Evolutionary conservation across 2,888 invertebrate genomes (phyloP).

Genomic region (Campoletis raptor): DNA sequence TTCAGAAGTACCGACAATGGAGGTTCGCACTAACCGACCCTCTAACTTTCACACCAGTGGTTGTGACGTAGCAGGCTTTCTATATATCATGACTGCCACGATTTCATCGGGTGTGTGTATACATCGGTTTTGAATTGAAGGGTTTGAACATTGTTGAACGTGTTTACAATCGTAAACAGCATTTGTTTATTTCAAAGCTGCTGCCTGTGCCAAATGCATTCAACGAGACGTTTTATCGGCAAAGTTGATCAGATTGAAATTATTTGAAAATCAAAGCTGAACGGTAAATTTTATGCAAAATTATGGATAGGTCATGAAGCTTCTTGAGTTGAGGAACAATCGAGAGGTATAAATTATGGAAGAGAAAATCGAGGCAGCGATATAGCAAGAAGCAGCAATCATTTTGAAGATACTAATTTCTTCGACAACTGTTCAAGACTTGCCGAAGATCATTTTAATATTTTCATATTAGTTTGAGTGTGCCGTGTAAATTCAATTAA

Average conservation of each 20-base stretch:
- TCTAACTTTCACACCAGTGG: conserved; percentile 2
- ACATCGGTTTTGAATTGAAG: neutral
- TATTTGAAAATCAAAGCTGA: neutral
- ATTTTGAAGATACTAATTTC: conserved; percentile 42
- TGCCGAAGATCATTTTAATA: conserved; percentile 40
- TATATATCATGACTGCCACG: neutral
- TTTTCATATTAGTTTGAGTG: conserved; percentile 63
- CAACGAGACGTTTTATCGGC: neutral
- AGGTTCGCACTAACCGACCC: neutral
- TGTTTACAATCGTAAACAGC: conserved; percentile 1
- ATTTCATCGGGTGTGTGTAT: neutral
- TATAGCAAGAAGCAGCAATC: conserved; percentile 40
- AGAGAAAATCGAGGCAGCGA: conserved; percentile 6
- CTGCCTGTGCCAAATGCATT: neutral
- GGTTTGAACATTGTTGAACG: neutral
- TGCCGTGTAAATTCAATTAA: conserved; percentile 54
- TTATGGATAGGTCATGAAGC: neutral
- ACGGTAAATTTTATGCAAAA: neutral
- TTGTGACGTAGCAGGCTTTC: conserved; percentile 1
- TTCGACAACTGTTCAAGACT: conserved; percentile 30
- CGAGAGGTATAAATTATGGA: conserved; percentile 6
- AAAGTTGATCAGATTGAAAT: neutral
- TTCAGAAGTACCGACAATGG: neutral
- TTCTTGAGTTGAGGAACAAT: neutral
- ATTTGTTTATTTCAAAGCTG: neutral